These are phyloP conservation scores for Mus minutoides DNA, from an alignment of 2,797 vertebrate species.

Conservation along the genomic window DNA sequence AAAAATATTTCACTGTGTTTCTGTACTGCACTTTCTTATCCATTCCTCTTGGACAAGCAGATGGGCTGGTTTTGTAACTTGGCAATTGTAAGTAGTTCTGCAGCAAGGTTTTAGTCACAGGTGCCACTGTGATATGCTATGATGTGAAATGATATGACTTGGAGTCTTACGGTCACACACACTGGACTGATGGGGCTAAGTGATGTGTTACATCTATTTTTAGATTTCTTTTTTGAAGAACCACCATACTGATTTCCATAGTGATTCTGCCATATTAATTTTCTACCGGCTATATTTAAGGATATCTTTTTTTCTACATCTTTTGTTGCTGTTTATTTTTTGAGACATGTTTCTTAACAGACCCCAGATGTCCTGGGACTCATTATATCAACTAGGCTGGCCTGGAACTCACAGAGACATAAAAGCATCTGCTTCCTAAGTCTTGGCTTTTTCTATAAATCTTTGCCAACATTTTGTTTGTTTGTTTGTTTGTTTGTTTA, in stretches of 20 bases:
- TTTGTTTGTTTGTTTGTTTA: not conserved
- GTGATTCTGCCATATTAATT: not conserved
- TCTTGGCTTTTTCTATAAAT: not conserved
- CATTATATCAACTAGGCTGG: not conserved
- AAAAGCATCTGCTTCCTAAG: not conserved
- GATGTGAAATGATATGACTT: not conserved
- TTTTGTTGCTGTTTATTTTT: not conserved
- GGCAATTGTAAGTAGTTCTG: not conserved
- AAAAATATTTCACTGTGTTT: not conserved
- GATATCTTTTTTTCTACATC: not conserved
- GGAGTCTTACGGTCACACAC: not conserved
- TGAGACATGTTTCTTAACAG: not conserved
- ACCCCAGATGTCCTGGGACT: not conserved
- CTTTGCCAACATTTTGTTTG: not conserved
- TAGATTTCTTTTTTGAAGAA: not conserved
- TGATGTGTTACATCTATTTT: not conserved
- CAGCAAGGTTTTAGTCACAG: not conserved
- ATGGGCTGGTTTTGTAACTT: not conserved
- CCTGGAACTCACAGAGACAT: not conserved
- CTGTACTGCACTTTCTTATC: not conserved
- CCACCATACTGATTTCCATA: not conserved
- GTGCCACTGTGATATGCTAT: not conserved
- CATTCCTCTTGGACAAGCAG: not conserved
- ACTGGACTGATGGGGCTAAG: not conserved
- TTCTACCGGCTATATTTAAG: not conserved